A percentile compares a stretch with the other conserved stretches of the same genome.
phyloP scores from a whole-genome alignment of 2,113 vertebrate genomes.

The Vidua chalybeata region DNA sequence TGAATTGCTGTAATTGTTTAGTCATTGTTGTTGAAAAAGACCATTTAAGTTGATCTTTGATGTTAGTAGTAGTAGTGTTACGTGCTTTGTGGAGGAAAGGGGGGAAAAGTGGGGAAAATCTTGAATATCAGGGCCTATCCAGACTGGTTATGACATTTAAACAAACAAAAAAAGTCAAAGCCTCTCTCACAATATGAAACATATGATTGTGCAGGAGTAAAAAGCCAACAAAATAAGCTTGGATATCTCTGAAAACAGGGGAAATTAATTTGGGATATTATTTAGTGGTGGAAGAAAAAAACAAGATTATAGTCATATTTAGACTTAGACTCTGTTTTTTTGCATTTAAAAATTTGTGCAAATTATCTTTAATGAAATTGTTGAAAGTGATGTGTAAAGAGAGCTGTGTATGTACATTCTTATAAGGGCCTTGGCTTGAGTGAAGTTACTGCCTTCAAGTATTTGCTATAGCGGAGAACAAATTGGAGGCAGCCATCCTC shows the following conservation, averaged over 20 bases:
- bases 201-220: slow-evolving; percentile 27
- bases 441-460: not conserved
- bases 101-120: not conserved
- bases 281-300: not conserved
- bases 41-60: slow-evolving; percentile 28
- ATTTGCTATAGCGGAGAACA: not conserved
- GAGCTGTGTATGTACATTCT: not conserved
- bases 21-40: slow-evolving; percentile 31
- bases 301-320: not conserved
- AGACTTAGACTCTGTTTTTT: not conserved
- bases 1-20: slow-evolving; percentile 24
- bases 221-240: slow-evolving; percentile 1
- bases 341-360: not conserved
- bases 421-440: not conserved
- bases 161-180: slow-evolving; percentile 12
- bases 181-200: slow-evolving; percentile 44
- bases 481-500: slow-evolving; percentile 35
- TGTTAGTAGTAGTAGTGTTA: not conserved
- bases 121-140: slow-evolving; percentile 5
- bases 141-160: slow-evolving; percentile 21
- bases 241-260: not conserved
- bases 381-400: not conserved
- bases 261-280: not conserved
- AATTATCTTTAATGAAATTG: not conserved
- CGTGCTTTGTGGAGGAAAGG: not conserved